A percentile compares a stretch with the other conserved stretches of the same genome.
phyloP scores from a whole-genome alignment of 2,797 vertebrate genomes.

The Amazonetta brasiliensis region DNA sequence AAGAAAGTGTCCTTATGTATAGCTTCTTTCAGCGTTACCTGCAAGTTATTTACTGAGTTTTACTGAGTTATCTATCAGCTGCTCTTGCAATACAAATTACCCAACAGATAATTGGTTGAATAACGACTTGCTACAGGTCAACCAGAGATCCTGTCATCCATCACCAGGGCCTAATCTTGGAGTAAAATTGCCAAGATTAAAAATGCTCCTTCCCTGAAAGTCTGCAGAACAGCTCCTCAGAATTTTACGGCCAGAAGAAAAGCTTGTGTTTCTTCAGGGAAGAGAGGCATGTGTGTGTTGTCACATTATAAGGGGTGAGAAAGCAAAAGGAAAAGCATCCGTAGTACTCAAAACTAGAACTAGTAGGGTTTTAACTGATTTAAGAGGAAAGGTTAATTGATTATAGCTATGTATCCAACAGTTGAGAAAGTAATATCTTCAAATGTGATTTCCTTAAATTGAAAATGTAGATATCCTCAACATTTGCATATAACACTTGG shows the following conservation, averaged over 20 bases:
- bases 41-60: background rate
- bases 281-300: background rate
- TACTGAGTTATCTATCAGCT: background rate
- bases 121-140: background rate
- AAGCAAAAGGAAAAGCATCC: background rate
- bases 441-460: background rate
- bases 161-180: background rate
- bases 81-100: background rate
- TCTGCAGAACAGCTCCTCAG: background rate
- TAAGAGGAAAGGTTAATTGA: constrained; percentile 1
- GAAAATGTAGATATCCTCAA: background rate
- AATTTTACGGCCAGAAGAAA: background rate
- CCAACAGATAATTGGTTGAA: background rate
- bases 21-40: accelerated
- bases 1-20: background rate
- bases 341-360: background rate
- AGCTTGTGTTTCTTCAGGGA: background rate
- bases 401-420: background rate
- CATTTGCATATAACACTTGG: background rate
- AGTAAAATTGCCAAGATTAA: background rate
- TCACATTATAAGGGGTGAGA: background rate
- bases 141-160: background rate
- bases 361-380: background rate
- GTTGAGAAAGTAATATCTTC: background rate
- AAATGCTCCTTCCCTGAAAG: background rate